Conservation (phyloP, 2,888 invertebrate species). For the Hydrotaea diabolus region DNA sequence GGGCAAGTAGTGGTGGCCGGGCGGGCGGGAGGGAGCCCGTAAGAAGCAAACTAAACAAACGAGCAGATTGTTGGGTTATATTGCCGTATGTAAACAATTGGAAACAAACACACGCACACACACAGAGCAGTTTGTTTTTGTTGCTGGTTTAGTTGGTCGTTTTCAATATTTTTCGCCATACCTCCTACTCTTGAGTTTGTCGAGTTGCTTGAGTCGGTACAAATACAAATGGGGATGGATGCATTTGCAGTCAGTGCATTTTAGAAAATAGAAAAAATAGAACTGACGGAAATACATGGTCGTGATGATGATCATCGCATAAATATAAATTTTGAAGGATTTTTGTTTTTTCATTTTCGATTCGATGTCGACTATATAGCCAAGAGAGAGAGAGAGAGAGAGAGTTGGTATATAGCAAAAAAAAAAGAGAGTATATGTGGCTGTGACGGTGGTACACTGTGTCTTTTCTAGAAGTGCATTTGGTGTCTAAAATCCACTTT, state of each 20-base stretch:
- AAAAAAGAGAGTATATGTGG: not conserved
- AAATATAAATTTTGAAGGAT: slow-evolving; percentile 35
- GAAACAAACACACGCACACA: not conserved
- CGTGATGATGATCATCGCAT: slow-evolving; percentile 28
- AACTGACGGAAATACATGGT: slow-evolving; percentile 40
- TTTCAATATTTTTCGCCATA: slow-evolving; percentile 17
- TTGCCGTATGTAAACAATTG: slow-evolving; percentile 23
- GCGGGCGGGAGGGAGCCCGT: not conserved
- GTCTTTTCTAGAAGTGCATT: slow-evolving; percentile 40
- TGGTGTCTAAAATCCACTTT: slow-evolving; percentile 55
- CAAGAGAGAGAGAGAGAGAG: not conserved
- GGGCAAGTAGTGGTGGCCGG: no score
- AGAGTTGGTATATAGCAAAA: no score
- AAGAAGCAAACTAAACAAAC: slow-evolving; percentile 1
- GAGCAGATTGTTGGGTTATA: not conserved
- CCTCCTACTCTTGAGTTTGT: no score
- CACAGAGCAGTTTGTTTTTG: not conserved
- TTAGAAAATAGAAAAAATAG: slow-evolving; percentile 22
- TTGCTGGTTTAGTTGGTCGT: not conserved
- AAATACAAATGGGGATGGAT: no score
- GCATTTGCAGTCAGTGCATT: slow-evolving; percentile 13
- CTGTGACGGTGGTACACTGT: not conserved
- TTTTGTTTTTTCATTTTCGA: not conserved
- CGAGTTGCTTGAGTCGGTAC: no score
- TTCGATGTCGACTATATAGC: not conserved